Evolutionary conservation across 2,797 vertebrate species (phyloP), one percentile per base, ranked within the genome.

Genomic region (Pristis pectinata): DNA sequence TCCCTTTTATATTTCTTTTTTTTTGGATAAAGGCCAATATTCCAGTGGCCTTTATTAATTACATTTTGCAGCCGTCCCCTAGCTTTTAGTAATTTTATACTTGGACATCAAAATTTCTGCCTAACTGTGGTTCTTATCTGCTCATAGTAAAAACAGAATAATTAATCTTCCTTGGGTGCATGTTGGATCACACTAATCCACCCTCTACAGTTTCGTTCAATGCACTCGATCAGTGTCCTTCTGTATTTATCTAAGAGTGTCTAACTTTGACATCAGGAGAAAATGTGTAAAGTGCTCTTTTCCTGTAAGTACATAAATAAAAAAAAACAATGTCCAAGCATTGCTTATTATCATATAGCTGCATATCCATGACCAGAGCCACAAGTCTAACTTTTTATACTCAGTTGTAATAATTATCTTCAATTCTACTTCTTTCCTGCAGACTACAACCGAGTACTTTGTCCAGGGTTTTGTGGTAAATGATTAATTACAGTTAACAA

Each of bases 401-500:
- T 34, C 24, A 34, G 34, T 8, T 74, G 89, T 34, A 53, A 74
- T 8, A 72, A 44, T 34, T 93, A 74, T 67, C 37, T 37, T 92
- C 59, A 64, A 30, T 22, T 34, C 49, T 49, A 49, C 41, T 74
- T 49, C 49, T 74, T 17, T 93, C 53, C 67, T 49, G 67, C 24
- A 93, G 49, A 44, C 64, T 53, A 7, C n/a, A 56, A 34, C 53
- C 85, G 37, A 80, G 37, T 80, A 44, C 77, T 41, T 87, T 30
- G 64, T 93, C 92, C 72, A 44, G 72, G 44, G 49, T 44, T 53
- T 41, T 93, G 82, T 72, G 34, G 92, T 93, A 74, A 93, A 93
- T 93, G 27, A 93, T 93, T 72, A 93, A 74, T 53, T 74, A 15
- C 74, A 74, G 70, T 17, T 82, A 49, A 92, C 1, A 44, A 59